Percentiles rank a stretch among this genome's conserved stretches.
phyloP scores from a whole-genome alignment of 2,888 invertebrate genomes.

The Cosmia trapezina region DNA sequence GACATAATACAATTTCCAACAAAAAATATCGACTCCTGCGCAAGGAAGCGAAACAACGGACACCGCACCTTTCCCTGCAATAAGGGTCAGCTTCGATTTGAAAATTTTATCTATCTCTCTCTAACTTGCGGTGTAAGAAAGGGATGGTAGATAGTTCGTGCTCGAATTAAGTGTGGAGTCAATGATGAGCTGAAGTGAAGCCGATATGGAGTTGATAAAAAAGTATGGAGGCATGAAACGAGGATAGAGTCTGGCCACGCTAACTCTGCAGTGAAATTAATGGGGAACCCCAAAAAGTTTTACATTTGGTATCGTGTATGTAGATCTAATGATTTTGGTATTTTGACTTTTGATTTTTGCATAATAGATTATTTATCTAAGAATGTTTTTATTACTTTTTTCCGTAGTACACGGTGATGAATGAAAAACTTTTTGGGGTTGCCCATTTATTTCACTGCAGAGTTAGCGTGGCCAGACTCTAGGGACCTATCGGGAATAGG shows the following conservation, averaged over 20 bases:
- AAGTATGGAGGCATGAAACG: constrained; percentile 28
- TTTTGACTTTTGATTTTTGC: no score
- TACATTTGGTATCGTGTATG: no score
- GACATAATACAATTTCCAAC: constrained; percentile 56
- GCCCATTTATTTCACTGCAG: no score
- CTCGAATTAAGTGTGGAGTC: constrained; percentile 52
- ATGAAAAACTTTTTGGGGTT: no score
- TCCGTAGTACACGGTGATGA: no score
- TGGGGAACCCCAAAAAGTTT: no score
- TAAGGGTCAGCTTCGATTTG: constrained; percentile 63
- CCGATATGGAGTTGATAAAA: constrained; percentile 47
- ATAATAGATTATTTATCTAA: no score
- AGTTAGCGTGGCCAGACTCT: no score
- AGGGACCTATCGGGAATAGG: constrained; percentile 1
- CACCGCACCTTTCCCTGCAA: constrained; percentile 66
- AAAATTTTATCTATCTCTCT: constrained; percentile 40
- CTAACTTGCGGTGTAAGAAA: constrained; percentile 20
- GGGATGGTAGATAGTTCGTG: constrained; percentile 39
- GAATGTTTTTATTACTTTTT: no score
- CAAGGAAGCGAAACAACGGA: constrained; percentile 68
- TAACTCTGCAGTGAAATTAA: no score
- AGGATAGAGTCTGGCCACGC: no score
- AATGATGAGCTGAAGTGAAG: constrained; percentile 40
- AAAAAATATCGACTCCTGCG: constrained; percentile 65
- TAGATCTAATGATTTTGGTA: no score